Conservation (phyloP, 2,888 invertebrate species). For the Mythimna pallens region DNA sequence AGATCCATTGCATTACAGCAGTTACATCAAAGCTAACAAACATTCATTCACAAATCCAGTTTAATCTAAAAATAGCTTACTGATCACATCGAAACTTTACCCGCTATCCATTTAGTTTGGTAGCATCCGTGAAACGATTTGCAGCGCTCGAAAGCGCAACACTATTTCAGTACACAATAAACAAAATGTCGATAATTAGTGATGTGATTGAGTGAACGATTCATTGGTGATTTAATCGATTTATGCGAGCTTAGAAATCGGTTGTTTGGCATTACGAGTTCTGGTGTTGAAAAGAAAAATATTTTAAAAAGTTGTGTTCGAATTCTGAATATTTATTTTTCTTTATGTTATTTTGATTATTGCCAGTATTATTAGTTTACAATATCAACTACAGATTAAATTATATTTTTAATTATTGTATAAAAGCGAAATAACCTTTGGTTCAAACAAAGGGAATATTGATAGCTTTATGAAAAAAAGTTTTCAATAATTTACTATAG, state of each 20-base stretch:
- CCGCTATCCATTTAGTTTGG: conserved; percentile 63
- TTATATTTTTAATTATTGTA: background rate
- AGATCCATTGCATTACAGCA: conserved; percentile 35
- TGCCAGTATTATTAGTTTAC: background rate
- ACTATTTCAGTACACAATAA: conserved; percentile 24
- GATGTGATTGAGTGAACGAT: conserved; percentile 41
- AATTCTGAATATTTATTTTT: background rate
- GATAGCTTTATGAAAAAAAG: background rate
- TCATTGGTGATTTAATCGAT: conserved; percentile 42
- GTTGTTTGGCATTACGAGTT: conserved; percentile 23
- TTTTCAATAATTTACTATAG: background rate
- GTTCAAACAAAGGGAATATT: background rate
- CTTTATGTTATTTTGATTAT: background rate
- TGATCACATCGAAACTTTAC: conserved; percentile 61
- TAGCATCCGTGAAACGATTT: conserved; percentile 62
- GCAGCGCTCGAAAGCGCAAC: conserved; percentile 46
- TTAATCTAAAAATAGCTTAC: conserved; percentile 68
- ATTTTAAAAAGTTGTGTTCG: background rate
- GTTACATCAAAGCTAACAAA: conserved; percentile 59
- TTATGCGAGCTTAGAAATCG: conserved; percentile 23
- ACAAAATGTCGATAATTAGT: conserved; percentile 55
- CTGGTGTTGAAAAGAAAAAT: conserved; percentile 9
- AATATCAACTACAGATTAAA: background rate
- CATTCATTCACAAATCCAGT: conserved; percentile 64
- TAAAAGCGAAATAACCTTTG: background rate